Conservation (phyloP, 2,113 vertebrate species). For the Polyodon spathula region DNA sequence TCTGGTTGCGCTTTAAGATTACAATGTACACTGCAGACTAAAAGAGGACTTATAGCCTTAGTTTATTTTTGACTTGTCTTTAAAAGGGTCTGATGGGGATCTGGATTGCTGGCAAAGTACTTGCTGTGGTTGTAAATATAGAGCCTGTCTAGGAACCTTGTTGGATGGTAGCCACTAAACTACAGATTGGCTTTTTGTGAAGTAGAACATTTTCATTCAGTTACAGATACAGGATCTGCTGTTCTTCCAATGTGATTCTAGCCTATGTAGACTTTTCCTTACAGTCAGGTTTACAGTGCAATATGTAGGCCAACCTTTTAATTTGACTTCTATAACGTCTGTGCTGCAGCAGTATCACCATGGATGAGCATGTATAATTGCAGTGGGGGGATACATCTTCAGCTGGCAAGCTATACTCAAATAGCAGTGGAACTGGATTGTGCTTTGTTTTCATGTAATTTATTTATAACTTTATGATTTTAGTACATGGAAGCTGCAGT, state of each 20-base stretch:
- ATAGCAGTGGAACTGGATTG: too few relatives aligned
- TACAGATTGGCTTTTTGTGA: neutral
- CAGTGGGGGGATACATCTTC: too few relatives aligned
- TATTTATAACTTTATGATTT: too few relatives aligned
- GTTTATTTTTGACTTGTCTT: constrained; percentile 39
- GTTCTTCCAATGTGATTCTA: neutral
- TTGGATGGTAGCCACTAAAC: neutral
- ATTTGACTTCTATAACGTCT: too few relatives aligned
- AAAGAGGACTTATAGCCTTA: constrained; percentile 34
- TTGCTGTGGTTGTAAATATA: neutral
- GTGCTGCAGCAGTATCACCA: too few relatives aligned
- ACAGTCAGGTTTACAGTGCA: too few relatives aligned
- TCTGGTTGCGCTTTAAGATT: constrained; percentile 1
- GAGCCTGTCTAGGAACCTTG: neutral
- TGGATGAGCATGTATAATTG: too few relatives aligned
- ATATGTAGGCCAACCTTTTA: too few relatives aligned
- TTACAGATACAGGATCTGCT: neutral
- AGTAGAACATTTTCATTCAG: neutral
- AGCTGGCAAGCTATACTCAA: too few relatives aligned
- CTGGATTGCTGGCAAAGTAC: constrained; percentile 30
- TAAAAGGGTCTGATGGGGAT: constrained; percentile 52
- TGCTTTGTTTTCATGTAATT: too few relatives aligned
- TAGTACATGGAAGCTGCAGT: too few relatives aligned
- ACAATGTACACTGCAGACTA: constrained; percentile 20
- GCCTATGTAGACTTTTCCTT: too few relatives aligned